A percentile compares a stretch with the other conserved stretches of the same genome.
phyloP scores from a whole-genome alignment of 2,797 vertebrate species.

The Pyrocephalus nanus region DNA sequence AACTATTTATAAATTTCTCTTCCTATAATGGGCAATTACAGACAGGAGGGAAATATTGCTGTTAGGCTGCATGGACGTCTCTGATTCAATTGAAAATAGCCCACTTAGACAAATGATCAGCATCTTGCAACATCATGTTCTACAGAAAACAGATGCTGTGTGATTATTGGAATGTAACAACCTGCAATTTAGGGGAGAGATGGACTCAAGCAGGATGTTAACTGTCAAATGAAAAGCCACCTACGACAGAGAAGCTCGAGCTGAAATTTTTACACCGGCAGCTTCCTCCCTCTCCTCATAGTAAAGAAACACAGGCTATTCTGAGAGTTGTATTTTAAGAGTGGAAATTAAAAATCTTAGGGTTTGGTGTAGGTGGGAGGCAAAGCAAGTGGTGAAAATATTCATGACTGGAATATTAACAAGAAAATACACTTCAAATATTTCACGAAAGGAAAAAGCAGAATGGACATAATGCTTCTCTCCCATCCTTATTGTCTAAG shows the following conservation, averaged over 20 bases:
- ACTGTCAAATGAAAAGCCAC: constrained; percentile 10
- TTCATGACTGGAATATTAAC: background rate
- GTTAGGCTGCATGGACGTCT: background rate
- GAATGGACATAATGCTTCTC: background rate
- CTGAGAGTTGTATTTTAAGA: background rate
- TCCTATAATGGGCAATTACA: background rate
- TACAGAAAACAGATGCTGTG: constrained; percentile 11
- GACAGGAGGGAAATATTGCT: background rate
- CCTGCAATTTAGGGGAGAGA: background rate
- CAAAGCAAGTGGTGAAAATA: background rate
- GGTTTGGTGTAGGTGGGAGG: background rate
- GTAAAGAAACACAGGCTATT: background rate
- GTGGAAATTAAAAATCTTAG: background rate
- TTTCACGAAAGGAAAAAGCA: background rate
- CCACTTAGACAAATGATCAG: background rate
- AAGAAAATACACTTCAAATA: background rate
- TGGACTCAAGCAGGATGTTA: background rate
- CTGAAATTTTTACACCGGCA: background rate
- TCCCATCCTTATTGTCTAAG: background rate
- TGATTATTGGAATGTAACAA: constrained; percentile 17
- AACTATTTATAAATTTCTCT: constrained; percentile 29
- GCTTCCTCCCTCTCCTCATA: background rate
- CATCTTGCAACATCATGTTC: background rate
- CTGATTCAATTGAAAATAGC: background rate
- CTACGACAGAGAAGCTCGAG: background rate